Evolutionary conservation across 2,797 vertebrate genomes (phyloP).

Genomic region (Ptychobarbus kaznakovi): DNA sequence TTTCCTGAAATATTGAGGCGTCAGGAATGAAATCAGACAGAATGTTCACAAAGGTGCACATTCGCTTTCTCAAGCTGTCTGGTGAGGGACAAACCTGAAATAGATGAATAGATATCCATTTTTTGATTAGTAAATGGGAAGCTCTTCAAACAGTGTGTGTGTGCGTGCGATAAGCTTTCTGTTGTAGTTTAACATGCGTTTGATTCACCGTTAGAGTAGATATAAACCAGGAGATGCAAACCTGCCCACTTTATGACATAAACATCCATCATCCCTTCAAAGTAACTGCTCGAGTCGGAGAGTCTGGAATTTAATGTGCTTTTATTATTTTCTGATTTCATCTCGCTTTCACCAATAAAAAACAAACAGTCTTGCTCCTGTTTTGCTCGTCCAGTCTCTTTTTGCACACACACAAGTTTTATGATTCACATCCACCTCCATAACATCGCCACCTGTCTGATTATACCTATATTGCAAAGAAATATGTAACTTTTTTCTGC

Average conservation of each 20-base stretch:
- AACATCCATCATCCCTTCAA: conserved; percentile 45
- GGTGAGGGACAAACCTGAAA: conserved; percentile 14
- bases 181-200: conserved; percentile 34
- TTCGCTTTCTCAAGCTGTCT: not conserved
- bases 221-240: conserved; percentile 38
- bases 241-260: conserved; percentile 34
- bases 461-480: not conserved
- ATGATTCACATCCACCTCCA: conserved; percentile 8
- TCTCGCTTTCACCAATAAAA: conserved; percentile 27
- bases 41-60: conserved; percentile 10
- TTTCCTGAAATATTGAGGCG: conserved; percentile 32
- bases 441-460: conserved; percentile 13
- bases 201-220: conserved; percentile 24
- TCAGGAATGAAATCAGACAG: conserved; percentile 30
- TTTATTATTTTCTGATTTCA: conserved; percentile 43
- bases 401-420: not conserved
- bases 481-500: not conserved
- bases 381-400: not conserved
- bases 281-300: conserved; percentile 14
- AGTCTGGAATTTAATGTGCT: conserved; percentile 13
- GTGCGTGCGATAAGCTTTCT: conserved; percentile 13
- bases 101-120: conserved; percentile 12
- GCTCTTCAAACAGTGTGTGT: conserved; percentile 27
- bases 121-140: conserved; percentile 17
- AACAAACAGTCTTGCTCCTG: conserved; percentile 12